Base-by-base conservation (phyloP, 2,113 vertebrate genomes). In the Mormyrus iriodes region DNA sequence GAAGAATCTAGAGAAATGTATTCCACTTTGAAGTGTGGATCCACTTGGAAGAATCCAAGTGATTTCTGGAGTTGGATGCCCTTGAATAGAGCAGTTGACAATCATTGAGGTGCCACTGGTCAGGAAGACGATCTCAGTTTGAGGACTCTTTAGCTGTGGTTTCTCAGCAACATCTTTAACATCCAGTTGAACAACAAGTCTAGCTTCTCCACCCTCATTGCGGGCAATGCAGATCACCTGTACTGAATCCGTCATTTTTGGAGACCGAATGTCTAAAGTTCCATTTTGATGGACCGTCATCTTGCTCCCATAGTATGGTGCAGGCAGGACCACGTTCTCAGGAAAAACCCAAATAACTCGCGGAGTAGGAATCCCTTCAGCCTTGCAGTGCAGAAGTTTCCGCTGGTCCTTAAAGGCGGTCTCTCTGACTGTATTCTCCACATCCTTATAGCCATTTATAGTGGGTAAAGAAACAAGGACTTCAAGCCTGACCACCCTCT, bases 201-300 rank as follows among this genome's bases (percentile, higher is more conserved):
- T 93, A 0, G 97, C 97, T 44, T 99, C 98, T 0, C 98, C 98
- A 0, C 97, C 98, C 91, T 98, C 97, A 0, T 97, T 99, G 19
- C 96, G 95, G 0, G 95, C 97, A 0, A 99, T 94, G 88, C 98
- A 99, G 9, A 90, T 90, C 1, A 99, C 94, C 58, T 94, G 95
- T 21, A 95, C 96, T 0, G 97, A 95, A 1, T 99, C 98, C 0
- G 94, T 95, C 76, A 61, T 93, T 24, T 94, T 93, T 31, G 96
- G 86, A 0, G 91, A 94, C 31, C 88, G 94, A 53, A 99, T 96
- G 88, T 99, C 97, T 93, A 99, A 86, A 0, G 97, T 98, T 0
- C 98, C 98, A 0, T 99, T 99, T 24, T 79, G 94, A 79, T 98
- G 97, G 48, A 99, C 97, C 0, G 95, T 95, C 89, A 97, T 94